Percentiles rank a stretch among this genome's conserved stretches.
Evolutionary conservation across 1,140 invertebrate genomes (phyloP).

Genomic region (Plutomurus gul): DNA sequence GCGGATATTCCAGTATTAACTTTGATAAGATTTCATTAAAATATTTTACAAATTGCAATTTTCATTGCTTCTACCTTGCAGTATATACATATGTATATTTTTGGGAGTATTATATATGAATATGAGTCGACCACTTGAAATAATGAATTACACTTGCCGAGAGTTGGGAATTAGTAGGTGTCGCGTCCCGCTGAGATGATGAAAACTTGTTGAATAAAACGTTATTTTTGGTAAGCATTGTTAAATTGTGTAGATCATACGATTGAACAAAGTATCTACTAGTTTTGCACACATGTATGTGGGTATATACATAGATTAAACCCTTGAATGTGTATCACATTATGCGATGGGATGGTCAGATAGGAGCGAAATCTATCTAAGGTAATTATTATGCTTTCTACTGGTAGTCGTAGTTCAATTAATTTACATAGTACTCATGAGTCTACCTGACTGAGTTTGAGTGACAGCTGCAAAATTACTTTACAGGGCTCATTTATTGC

Average conservation of each 20-base stretch:
- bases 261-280: neutral
- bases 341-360: too few relatives aligned
- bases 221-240: slow-evolving; percentile 4
- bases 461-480: neutral
- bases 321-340: too few relatives aligned
- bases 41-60: too few relatives aligned
- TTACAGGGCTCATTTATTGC: neutral
- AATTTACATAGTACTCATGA: too few relatives aligned
- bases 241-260: neutral
- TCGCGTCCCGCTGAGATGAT: neutral
- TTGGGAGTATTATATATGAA: neutral
- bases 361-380: too few relatives aligned
- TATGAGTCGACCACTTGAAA: neutral
- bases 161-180: neutral
- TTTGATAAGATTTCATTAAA: too few relatives aligned
- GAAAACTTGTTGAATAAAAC: neutral
- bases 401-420: too few relatives aligned
- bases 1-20: too few relatives aligned
- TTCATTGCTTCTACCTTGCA: too few relatives aligned
- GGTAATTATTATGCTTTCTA: too few relatives aligned
- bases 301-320: neutral
- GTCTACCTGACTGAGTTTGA: too few relatives aligned
- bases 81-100: too few relatives aligned
- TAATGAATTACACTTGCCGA: neutral
- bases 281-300: neutral